Conservation (phyloP, 2,888 invertebrate species). For the Elaeidobius kamerunicus region DNA sequence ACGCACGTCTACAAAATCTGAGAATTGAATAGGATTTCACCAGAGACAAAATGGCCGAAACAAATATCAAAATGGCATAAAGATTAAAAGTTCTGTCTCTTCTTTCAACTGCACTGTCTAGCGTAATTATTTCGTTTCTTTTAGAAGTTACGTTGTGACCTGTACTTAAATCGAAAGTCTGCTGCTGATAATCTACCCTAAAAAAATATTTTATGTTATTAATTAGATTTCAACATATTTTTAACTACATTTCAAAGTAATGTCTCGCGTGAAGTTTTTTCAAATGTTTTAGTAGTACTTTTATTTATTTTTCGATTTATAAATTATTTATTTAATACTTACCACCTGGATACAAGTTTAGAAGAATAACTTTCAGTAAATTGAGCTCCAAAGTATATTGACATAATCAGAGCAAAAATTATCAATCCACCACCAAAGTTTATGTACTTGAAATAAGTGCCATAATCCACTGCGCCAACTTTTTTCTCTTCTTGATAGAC, state of each 20-base stretch:
- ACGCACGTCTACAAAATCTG: slow-evolving; percentile 35
- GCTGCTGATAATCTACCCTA: slow-evolving; percentile 30
- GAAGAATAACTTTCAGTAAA: slow-evolving; percentile 37
- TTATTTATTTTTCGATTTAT: neutral
- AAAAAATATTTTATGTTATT: no score
- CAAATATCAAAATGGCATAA: slow-evolving; percentile 35
- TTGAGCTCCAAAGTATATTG: slow-evolving; percentile 36
- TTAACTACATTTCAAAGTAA: no score
- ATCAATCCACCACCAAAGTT: slow-evolving; percentile 37
- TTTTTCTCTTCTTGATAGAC: slow-evolving; percentile 39
- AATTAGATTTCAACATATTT: no score
- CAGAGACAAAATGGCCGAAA: slow-evolving; percentile 32
- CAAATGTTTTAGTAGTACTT: neutral
- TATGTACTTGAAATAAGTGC: slow-evolving; percentile 39
- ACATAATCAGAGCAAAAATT: slow-evolving; percentile 32
- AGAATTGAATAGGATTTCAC: slow-evolving; percentile 38
- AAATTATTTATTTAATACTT: slow-evolving; percentile 25
- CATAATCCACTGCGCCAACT: slow-evolving; percentile 36
- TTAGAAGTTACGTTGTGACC: slow-evolving; percentile 23
- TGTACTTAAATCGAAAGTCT: slow-evolving; percentile 15
- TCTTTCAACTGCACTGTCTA: slow-evolving; percentile 21
- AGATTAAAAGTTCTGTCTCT: slow-evolving; percentile 27
- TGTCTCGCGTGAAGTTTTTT: no score
- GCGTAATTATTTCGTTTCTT: slow-evolving; percentile 22
- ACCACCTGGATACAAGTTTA: slow-evolving; percentile 39